Conservation (phyloP, 2,113 vertebrate species). For the Embiotoca jacksoni region DNA sequence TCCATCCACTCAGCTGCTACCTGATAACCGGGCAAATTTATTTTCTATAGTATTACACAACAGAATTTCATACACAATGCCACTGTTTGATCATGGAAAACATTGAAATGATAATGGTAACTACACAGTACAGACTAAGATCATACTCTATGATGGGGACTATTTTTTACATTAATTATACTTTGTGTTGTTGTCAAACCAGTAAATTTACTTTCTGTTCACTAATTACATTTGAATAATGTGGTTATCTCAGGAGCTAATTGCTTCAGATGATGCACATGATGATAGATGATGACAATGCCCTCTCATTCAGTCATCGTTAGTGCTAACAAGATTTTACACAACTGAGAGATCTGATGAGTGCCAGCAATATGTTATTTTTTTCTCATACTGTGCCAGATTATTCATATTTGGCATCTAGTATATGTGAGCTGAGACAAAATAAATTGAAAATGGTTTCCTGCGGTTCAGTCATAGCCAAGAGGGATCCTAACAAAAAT, state of each 20-base stretch:
- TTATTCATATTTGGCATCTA: not conserved
- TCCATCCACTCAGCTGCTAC: slow-evolving; percentile 32
- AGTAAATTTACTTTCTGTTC: slow-evolving; percentile 37
- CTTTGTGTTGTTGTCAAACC: slow-evolving; percentile 13
- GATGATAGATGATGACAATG: slow-evolving; percentile 24
- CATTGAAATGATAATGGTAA: not conserved
- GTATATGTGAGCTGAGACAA: not conserved
- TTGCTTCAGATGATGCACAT: slow-evolving; percentile 44
- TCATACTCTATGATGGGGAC: not conserved
- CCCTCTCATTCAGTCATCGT: slow-evolving; percentile 56
- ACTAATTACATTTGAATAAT: slow-evolving; percentile 64
- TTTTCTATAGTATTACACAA: slow-evolving; percentile 1
- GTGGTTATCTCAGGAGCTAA: slow-evolving; percentile 44
- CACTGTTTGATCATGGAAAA: slow-evolving; percentile 1
- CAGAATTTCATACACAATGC: not conserved
- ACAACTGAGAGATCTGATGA: slow-evolving; percentile 10
- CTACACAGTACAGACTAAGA: not conserved
- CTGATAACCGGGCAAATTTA: not conserved
- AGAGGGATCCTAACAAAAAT: not conserved
- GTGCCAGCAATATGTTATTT: not conserved
- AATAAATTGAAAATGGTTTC: slow-evolving; percentile 6
- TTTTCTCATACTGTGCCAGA: not conserved
- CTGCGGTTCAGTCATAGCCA: slow-evolving; percentile 15
- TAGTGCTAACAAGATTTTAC: slow-evolving; percentile 49
- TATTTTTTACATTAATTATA: slow-evolving; percentile 36